Percentiles rank a stretch among this genome's conserved stretches.
These are phyloP conservation scores for Drosophila parthenogenetica DNA, from an alignment of 2,888 invertebrate species.

Conservation along the genomic window DNA sequence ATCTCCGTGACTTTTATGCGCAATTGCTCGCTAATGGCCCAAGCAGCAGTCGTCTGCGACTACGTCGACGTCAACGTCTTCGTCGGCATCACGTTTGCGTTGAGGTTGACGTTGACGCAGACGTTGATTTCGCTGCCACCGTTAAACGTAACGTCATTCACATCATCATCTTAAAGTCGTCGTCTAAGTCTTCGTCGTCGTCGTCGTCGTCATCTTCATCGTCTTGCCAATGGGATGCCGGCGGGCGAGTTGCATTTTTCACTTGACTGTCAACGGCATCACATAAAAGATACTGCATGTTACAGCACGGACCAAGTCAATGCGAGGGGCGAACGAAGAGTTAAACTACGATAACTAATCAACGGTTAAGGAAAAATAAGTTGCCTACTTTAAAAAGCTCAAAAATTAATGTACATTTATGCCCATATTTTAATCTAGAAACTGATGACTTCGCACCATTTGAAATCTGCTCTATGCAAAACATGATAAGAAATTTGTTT, in stretches of 20 bases:
- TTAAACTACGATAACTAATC: background rate
- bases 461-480: too few species aligned
- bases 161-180: conserved; percentile 63
- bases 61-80: conserved; percentile 1
- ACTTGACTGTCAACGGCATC: conserved; percentile 71
- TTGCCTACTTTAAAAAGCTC: too few species aligned
- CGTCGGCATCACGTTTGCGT: background rate
- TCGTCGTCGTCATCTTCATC: conserved; percentile 39
- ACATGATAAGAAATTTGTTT: too few species aligned
- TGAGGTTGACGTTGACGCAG: conserved; percentile 15
- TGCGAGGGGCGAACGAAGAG: conserved; percentile 36
- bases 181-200: conserved; percentile 41
- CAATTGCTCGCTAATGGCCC: conserved; percentile 77
- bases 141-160: conserved; percentile 73
- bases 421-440: too few species aligned
- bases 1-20: conserved; percentile 76
- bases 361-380: too few species aligned
- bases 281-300: conserved; percentile 58
- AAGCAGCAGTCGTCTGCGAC: conserved; percentile 30
- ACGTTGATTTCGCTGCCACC: conserved; percentile 43
- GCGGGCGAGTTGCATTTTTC: conserved; percentile 79
- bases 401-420: too few species aligned
- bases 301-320: conserved; percentile 10
- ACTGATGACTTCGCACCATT: too few species aligned
- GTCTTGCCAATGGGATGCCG: conserved; percentile 62